Evolutionary conservation across 2,797 vertebrate genomes (phyloP), one percentile per base, ranked within the genome.

Genomic region (Leptodactylus fallax): DNA sequence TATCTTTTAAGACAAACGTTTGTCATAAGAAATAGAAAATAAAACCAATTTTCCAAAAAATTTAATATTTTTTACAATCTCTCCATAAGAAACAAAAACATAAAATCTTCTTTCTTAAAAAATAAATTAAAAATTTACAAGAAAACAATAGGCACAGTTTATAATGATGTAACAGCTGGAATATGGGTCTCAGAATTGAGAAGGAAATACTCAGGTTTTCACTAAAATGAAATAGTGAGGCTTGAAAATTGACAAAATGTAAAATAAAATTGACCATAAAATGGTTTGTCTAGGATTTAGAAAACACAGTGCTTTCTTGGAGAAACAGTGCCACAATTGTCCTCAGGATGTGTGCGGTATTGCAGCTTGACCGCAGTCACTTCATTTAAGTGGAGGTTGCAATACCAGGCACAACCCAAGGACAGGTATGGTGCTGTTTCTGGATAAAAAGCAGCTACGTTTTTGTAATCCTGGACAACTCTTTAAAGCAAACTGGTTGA

Each of bases 41-140:
- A 23, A 65, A 63, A 65, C 13, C 21, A 61, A 81, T 63, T 65
- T 58, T 58, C 12, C 21, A 51, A 51, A 77, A 77, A 77, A 27
- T 81, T 81, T 81, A 47, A 80, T 80, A 81, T 89, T 86, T 88
- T 89, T 86, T 83, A 86, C 80, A 89, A 86, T 87, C 81, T 86
- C 65, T 89, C 60, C 79, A 82, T 82, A 86, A 69, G 47, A 83
- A 82, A 81, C n/a, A 81, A 76, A 89, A 67, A 90, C 76, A 85
- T 89, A 90, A 90, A 90, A 91, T 92, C 89, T 85, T 92, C 91
- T 93, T 94, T 94, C 93, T 92, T 94, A 91, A 92, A 92, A 94
- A 94, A 94, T 94, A 94, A 94, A 94, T 94, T 94, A 94, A 86
- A 69, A 91, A 92, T 90, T 92, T 87, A 90, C 90, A 60, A 80